Evolutionary conservation across 2,888 invertebrate species (phyloP).

Genomic region (Lasius fuliginosus): DNA sequence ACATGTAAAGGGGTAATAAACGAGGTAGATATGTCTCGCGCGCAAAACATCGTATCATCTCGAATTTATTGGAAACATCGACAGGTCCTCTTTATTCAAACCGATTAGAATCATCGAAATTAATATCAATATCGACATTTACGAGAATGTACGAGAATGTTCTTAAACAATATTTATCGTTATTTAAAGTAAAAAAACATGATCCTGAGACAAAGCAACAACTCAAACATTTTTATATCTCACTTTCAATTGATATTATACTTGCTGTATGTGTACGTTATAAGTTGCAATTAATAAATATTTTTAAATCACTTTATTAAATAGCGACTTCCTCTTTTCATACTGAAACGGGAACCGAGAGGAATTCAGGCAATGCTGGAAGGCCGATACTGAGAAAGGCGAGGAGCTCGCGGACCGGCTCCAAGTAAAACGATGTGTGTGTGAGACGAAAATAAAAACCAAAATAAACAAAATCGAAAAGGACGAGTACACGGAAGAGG

Average conservation of each 20-base stretch:
- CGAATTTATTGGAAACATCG: slow-evolving; percentile 57
- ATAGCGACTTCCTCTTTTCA: slow-evolving; percentile 13
- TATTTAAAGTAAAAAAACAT: background rate
- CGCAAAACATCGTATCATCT: slow-evolving; percentile 65
- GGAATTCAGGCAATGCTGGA: slow-evolving; percentile 42
- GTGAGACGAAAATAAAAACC: slow-evolving; percentile 48
- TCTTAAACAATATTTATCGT: background rate
- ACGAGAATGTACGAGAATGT: background rate
- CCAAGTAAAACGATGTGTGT: slow-evolving; percentile 19
- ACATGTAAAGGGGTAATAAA: slow-evolving; percentile 78
- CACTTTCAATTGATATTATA: background rate
- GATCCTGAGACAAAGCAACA: background rate
- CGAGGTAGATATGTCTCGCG: slow-evolving; percentile 74
- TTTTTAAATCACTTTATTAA: slow-evolving; percentile 28
- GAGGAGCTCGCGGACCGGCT: slow-evolving; percentile 56
- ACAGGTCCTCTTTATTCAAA: slow-evolving; percentile 35
- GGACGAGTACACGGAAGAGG: slow-evolving; percentile 49
- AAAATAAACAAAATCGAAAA: slow-evolving; percentile 49
- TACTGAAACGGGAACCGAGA: slow-evolving; percentile 20
- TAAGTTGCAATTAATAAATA: slow-evolving; percentile 29
- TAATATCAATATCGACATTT: background rate
- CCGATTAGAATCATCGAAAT: slow-evolving; percentile 43
- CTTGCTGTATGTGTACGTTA: background rate
- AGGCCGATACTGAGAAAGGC: slow-evolving; percentile 39
- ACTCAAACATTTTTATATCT: background rate